phyloP scores from a whole-genome alignment of 1,140 invertebrate species.

The Druon quercuslanigerum region DNA sequence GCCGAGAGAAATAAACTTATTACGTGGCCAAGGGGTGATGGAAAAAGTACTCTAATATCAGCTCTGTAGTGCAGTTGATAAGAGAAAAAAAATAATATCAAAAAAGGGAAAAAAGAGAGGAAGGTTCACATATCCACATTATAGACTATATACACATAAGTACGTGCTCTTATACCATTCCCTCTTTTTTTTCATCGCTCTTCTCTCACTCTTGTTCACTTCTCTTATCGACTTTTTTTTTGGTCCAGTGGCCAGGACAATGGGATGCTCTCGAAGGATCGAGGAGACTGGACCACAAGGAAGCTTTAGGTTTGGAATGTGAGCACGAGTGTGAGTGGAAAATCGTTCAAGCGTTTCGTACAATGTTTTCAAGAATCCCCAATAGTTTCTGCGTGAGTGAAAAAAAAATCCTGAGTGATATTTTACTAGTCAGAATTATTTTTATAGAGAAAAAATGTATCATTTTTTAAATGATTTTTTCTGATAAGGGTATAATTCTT shows the following conservation, averaged over 20 bases:
- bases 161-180: conserved; percentile 2
- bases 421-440: background rate
- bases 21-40: conserved; percentile 39
- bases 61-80: conserved; percentile 44
- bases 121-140: conserved; percentile 34
- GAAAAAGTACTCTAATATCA: conserved; percentile 41
- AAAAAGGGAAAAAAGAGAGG: conserved; percentile 15
- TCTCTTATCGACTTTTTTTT: conserved; percentile 44
- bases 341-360: conserved; percentile 34
- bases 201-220: conserved; percentile 31
- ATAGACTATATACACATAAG: background rate
- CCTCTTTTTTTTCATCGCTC: background rate
- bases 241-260: conserved; percentile 34
- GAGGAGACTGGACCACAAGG: conserved; percentile 42
- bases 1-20: conserved; percentile 53
- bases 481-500: no score
- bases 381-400: conserved; percentile 2
- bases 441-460: background rate
- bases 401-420: background rate
- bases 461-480: no score
- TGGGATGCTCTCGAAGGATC: conserved; percentile 36
- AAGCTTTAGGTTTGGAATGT: conserved; percentile 37
- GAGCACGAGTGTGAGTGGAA: conserved; percentile 36
- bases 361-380: conserved; percentile 22
- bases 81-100: conserved; percentile 25